Evolutionary conservation across 2,797 vertebrate genomes (phyloP), one percentile per base, ranked within the genome.

Genomic region (Sebastes steindachneri): DNA sequence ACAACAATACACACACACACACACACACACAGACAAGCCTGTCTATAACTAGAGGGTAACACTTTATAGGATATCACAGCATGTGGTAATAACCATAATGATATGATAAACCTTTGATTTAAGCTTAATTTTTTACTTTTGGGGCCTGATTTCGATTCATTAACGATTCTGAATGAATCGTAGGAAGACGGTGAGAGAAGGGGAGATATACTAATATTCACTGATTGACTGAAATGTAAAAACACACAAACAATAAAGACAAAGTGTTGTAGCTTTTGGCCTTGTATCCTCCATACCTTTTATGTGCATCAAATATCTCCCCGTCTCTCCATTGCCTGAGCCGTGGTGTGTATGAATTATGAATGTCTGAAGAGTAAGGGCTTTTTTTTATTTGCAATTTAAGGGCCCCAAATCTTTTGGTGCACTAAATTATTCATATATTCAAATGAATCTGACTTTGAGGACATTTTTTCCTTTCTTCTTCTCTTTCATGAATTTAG

Each of bases 361-460:
- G 76, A 89, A 94, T 93, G 82, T 69, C 64, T 79, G 78, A 80
- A 88, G 77, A 75, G 80, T 71, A 83, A 64, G n/a, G 54, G 19
- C 54, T 53, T 85, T 81, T 66, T 81, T 68, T 72, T 86, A 60
- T 92, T 91, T 90, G 87, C 84, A 92, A 90, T 91, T 92, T 89
- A 86, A 85, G 85, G 78, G 72, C 63, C 73, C 73, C 37, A 89
- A 92, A 89, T 93, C 82, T 91, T 92, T 92, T 80, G 84, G 74
- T 65, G 55, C 75, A 53, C 60, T 93, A 88, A 94, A 95, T 93
- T 93, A 95, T 95, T 94, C 86, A 95, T 93, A 63, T 89, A 92
- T 94, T 93, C 89, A 92, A 93, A 92, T 89, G 54, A 92, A 90
- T 88, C 81, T 83, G 87, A 92, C 84, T 89, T 86, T 91, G 80